Evolutionary conservation across 1,140 invertebrate species (phyloP).

Genomic region (Chrysomallon squamiferum): DNA sequence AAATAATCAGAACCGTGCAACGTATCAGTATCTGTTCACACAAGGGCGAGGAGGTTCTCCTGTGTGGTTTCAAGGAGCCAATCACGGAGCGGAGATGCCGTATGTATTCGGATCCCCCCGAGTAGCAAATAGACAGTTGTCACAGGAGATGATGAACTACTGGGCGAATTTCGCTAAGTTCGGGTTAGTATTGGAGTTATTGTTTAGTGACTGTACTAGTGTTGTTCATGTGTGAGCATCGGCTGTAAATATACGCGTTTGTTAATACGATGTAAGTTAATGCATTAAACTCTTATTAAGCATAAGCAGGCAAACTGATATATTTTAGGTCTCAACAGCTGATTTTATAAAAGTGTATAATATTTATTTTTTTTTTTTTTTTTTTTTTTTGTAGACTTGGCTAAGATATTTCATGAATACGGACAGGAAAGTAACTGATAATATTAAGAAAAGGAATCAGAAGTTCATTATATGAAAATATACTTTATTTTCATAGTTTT

Average conservation of each 20-base stretch:
- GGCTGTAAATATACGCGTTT: background rate
- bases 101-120: slow-evolving; percentile 26
- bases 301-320: background rate
- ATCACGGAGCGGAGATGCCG: slow-evolving; percentile 30
- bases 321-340: background rate
- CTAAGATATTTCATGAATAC: no score
- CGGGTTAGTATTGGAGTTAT: slow-evolving; percentile 76
- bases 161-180: slow-evolving; percentile 92
- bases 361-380: background rate
- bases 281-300: background rate
- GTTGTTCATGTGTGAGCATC: background rate
- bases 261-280: background rate
- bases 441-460: no score
- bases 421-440: no score
- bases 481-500: no score
- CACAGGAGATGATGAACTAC: slow-evolving; percentile 88
- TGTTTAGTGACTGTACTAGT: background rate
- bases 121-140: slow-evolving; percentile 64
- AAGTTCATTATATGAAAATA: no score
- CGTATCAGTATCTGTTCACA: slow-evolving; percentile 34
- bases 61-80: slow-evolving; percentile 30
- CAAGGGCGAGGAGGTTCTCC: slow-evolving; percentile 9
- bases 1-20: background rate
- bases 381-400: no score
- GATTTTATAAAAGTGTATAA: background rate